Evolutionary conservation across 2,113 vertebrate species (phyloP).

Genomic region (Hippolais icterina): DNA sequence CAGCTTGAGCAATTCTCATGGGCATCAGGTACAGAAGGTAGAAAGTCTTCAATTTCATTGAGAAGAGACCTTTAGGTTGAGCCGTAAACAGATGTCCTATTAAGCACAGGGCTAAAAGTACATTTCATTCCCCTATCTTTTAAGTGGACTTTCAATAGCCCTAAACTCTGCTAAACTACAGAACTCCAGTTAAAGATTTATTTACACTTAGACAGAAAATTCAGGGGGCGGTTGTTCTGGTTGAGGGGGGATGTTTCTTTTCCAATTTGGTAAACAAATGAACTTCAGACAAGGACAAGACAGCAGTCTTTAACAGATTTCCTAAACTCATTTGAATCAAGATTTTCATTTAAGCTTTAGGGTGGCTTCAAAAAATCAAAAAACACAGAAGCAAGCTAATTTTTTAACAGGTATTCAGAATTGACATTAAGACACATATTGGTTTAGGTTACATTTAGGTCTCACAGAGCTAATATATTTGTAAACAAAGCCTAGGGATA

Average conservation of each 20-base stretch:
- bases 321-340: neutral
- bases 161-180: neutral
- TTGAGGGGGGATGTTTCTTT: accelerated
- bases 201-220: neutral
- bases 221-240: neutral
- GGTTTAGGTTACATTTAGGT: neutral
- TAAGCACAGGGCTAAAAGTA: neutral
- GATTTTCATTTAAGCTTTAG: neutral
- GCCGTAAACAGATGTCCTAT: neutral
- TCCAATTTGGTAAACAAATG: neutral
- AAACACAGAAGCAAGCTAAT: neutral
- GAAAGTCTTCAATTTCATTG: neutral
- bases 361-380: neutral
- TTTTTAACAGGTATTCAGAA: neutral
- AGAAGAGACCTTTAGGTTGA: neutral
- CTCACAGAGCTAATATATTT: neutral
- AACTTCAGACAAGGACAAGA: neutral
- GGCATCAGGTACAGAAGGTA: neutral
- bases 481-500: neutral
- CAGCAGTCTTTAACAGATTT: neutral
- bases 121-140: neutral
- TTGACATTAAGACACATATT: neutral
- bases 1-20: neutral
- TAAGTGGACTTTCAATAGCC: neutral
- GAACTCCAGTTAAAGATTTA: neutral